A percentile compares a stretch with the other conserved stretches of the same genome.
These are phyloP conservation scores for Aphyosemion australe DNA, from an alignment of 2,113 vertebrate species.

Conservation along the genomic window DNA sequence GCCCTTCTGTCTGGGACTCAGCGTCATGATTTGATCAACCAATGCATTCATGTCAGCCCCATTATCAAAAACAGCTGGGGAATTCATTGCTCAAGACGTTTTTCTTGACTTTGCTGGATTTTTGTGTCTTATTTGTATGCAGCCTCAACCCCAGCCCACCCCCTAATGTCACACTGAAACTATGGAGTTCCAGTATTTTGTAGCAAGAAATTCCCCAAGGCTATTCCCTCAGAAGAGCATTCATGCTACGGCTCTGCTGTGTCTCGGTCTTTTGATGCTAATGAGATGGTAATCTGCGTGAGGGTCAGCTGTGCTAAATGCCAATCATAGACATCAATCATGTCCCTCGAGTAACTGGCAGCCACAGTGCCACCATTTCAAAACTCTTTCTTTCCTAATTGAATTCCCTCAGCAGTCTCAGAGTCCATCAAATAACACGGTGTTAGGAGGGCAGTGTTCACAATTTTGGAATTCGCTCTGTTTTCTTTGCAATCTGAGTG, in stretches of 20 bases:
- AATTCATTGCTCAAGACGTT: slow-evolving; percentile 15
- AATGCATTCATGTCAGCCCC: slow-evolving; percentile 13
- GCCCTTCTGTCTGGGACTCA: slow-evolving; percentile 4
- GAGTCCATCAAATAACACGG: slow-evolving; percentile 52
- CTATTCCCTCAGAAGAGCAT: slow-evolving; percentile 40
- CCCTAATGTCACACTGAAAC: slow-evolving; percentile 47
- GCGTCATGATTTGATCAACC: slow-evolving; percentile 34
- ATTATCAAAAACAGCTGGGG: slow-evolving; percentile 8
- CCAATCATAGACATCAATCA: slow-evolving; percentile 72
- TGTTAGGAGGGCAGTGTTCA: slow-evolving; percentile 45
- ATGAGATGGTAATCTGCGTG: slow-evolving; percentile 72
- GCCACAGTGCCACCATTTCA: slow-evolving; percentile 52
- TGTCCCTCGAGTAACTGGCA: slow-evolving; percentile 55
- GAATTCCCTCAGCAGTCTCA: slow-evolving; percentile 56
- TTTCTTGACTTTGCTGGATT: slow-evolving; percentile 30
- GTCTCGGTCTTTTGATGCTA: slow-evolving; percentile 60
- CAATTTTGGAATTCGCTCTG: slow-evolving; percentile 47
- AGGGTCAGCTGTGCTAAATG: slow-evolving; percentile 72
- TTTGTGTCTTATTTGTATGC: slow-evolving; percentile 43
- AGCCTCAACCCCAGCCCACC: slow-evolving; percentile 2
- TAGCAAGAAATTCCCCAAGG: slow-evolving; percentile 36
- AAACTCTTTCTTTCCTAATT: slow-evolving; percentile 66
- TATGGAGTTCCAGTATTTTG: slow-evolving; percentile 60
- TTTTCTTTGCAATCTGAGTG: slow-evolving; percentile 46
- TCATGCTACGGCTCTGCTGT: slow-evolving; percentile 29